Conservation (phyloP, 1,140 invertebrate species). For the Pantala flavescens region DNA sequence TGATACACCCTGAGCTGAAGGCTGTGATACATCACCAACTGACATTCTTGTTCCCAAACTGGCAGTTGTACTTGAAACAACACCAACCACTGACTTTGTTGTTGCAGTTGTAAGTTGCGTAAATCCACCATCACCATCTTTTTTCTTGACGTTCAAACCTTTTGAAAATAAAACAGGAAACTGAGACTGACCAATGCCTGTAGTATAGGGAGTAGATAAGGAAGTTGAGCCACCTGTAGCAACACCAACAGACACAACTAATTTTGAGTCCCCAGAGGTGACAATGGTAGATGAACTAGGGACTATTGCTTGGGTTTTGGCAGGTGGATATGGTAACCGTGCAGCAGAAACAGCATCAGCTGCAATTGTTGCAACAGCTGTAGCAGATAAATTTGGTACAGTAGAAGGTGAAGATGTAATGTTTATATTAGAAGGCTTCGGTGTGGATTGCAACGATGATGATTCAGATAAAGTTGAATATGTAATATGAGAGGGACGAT, state of each 20-base stretch:
- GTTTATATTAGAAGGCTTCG: conserved; percentile 17
- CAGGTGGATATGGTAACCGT: conserved; percentile 21
- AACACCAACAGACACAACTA: conserved; percentile 11
- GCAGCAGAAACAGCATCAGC: conserved; percentile 29
- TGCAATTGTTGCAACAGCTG: conserved; percentile 26
- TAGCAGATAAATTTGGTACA: conserved; percentile 13
- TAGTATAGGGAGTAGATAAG: conserved; percentile 12
- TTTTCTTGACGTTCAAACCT: neutral
- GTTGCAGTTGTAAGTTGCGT: neutral
- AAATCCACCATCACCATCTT: neutral
- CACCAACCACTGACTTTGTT: neutral
- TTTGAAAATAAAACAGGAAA: neutral
- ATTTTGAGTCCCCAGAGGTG: neutral
- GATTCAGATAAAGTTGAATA: conserved; percentile 21
- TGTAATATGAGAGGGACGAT: conserved; percentile 22
- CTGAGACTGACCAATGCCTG: neutral
- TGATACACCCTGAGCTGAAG: neutral
- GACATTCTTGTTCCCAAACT: conserved; percentile 12
- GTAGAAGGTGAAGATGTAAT: neutral
- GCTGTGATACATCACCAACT: neutral
- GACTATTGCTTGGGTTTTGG: conserved; percentile 9
- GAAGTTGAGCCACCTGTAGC: neutral
- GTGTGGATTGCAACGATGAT: conserved; percentile 23
- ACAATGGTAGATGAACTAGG: neutral
- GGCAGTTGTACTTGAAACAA: conserved; percentile 11